Conservation (phyloP, 2,888 invertebrate species). For the Eilema sororculum region DNA sequence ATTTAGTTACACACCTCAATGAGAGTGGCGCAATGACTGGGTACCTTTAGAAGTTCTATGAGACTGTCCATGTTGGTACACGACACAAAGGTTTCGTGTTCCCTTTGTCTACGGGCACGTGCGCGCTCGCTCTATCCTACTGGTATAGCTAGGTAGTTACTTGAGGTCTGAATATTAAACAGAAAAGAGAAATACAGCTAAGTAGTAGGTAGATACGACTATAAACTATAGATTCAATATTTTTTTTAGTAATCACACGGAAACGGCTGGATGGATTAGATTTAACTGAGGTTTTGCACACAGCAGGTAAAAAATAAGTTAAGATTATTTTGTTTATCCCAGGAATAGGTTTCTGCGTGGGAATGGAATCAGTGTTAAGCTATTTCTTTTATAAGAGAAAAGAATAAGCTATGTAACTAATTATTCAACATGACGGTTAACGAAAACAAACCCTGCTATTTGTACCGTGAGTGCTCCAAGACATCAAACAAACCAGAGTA, state of each 20-base stretch:
- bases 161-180: conserved; percentile 7
- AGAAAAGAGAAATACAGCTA: not conserved
- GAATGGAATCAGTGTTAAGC: no score
- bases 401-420: not conserved
- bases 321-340: no score
- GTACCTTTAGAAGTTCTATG: conserved; percentile 20
- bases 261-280: not conserved
- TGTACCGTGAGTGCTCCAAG: not conserved
- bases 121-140: conserved; percentile 44
- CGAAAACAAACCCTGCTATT: not conserved
- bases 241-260: not conserved
- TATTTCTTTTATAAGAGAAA: no score
- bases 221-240: not conserved
- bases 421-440: not conserved
- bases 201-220: not conserved
- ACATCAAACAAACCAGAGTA: not conserved
- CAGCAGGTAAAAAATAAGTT: not conserved
- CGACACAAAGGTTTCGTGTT: conserved; percentile 57
- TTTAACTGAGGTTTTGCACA: not conserved
- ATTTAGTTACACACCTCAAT: conserved; percentile 28
- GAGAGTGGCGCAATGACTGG: conserved; percentile 31
- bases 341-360: no score
- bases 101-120: conserved; percentile 68
- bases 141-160: conserved; percentile 4
- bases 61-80: conserved; percentile 21